Percentiles rank a stretch among this genome's conserved stretches.
phyloP scores from a whole-genome alignment of 1,140 invertebrate species.

The Cephus cinctus region DNA sequence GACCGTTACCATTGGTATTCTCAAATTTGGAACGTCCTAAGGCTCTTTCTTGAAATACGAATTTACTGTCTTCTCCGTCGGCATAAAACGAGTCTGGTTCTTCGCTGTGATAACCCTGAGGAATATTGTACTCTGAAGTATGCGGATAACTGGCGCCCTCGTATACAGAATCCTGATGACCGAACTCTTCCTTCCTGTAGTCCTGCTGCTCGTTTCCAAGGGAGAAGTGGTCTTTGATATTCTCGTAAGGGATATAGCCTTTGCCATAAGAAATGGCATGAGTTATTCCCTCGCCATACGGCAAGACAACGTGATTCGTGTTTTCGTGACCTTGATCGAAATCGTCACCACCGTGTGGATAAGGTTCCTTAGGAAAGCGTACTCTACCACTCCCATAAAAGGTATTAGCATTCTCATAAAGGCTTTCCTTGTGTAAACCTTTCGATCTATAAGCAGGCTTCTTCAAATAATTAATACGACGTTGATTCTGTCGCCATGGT shows the following conservation, averaged over 20 bases:
- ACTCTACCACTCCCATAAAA: not conserved
- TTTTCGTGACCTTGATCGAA: conserved; percentile 38
- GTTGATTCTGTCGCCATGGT: conserved; percentile 17
- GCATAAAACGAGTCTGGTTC: too few relatives aligned
- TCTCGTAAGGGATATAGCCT: conserved; percentile 42
- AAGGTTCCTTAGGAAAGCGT: conserved; percentile 3
- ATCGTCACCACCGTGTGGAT: conserved; percentile 36
- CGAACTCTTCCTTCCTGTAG: too few relatives aligned
- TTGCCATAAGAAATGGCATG: conserved; percentile 36
- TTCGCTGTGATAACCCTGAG: too few relatives aligned
- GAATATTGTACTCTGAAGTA: too few relatives aligned
- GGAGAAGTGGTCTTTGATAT: conserved; percentile 27
- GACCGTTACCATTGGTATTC: too few relatives aligned
- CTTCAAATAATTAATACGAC: too few relatives aligned
- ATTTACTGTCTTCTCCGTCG: too few relatives aligned
- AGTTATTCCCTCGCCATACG: conserved; percentile 37
- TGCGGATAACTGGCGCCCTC: too few relatives aligned
- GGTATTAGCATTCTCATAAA: conserved; percentile 17
- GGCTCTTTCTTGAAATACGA: too few relatives aligned
- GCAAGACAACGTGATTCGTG: conserved; percentile 35
- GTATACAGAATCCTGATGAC: too few relatives aligned
- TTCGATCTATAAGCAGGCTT: conserved; percentile 17
- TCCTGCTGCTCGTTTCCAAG: conserved; percentile 23
- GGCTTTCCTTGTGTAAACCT: conserved; percentile 14
- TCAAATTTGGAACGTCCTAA: too few relatives aligned